Evolutionary conservation across 2,888 invertebrate species (phyloP).

Genomic region (Drosophila stalkeri): DNA sequence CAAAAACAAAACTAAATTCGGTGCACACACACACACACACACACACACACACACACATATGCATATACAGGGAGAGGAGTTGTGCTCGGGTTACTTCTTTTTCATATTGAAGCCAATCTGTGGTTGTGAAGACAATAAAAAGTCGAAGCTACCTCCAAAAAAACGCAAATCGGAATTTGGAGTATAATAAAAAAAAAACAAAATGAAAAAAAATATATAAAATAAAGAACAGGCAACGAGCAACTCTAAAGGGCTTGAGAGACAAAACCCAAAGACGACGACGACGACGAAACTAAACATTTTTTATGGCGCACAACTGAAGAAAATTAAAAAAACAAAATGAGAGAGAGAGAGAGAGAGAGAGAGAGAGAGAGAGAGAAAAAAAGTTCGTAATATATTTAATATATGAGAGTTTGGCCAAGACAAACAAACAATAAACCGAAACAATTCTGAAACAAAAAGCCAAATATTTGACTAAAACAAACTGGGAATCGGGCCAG

Average conservation of each 20-base stretch:
- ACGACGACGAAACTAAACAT: constrained; percentile 29
- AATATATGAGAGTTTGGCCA: constrained; percentile 34
- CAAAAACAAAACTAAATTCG: constrained; percentile 56
- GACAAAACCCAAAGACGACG: constrained; percentile 12
- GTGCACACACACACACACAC: constrained; percentile 35
- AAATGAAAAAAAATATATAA: constrained; percentile 28
- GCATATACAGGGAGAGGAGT: neutral
- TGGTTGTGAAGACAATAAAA: constrained; percentile 76
- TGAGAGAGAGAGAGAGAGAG: constrained; percentile 13
- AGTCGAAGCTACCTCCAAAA: constrained; percentile 50
- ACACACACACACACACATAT: neutral
- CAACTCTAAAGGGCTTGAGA: constrained; percentile 44
- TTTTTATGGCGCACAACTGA: constrained; percentile 61
- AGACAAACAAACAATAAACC: constrained; percentile 45
- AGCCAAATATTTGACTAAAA: constrained; percentile 65
- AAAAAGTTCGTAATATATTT: constrained; percentile 47
- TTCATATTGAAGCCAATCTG: constrained; percentile 75
- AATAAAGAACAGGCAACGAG: constrained; percentile 36
- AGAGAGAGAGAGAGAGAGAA: constrained; percentile 13
- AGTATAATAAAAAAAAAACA: constrained; percentile 54
- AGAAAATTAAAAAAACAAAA: constrained; percentile 52
- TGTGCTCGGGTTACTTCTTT: constrained; percentile 56
- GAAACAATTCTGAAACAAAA: constrained; percentile 60
- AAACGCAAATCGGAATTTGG: constrained; percentile 71
- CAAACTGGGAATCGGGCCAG: constrained; percentile 43